These are phyloP conservation scores for Clunio marinus DNA, from an alignment of 2,888 invertebrate species.

Conservation along the genomic window DNA sequence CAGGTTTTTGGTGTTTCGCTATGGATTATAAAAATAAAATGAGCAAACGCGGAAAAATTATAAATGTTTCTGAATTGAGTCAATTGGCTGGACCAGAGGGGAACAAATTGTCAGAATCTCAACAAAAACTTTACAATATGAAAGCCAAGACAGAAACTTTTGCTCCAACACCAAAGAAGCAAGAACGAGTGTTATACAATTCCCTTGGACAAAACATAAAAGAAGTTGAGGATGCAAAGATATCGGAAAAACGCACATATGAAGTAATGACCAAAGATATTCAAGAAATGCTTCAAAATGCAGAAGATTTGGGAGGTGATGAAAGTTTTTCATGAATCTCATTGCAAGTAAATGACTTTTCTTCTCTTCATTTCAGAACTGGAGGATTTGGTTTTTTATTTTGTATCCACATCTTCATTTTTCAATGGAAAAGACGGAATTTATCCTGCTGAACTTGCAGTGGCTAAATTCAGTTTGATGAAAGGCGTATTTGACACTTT, in stretches of 20 bases:
- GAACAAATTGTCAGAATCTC: background rate
- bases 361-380: background rate
- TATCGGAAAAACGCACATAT: background rate
- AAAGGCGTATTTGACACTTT: slow-evolving; percentile 7
- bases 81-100: background rate
- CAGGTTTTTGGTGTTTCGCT: background rate
- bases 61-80: background rate
- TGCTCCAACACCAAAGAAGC: background rate
- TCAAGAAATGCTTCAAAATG: background rate
- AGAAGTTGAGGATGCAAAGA: background rate
- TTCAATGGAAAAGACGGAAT: background rate
- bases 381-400: background rate
- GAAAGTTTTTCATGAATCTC: background rate
- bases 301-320: background rate
- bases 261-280: background rate
- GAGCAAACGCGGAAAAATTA: background rate
- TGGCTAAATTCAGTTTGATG: slow-evolving; percentile 24
- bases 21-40: background rate
- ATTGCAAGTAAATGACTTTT: background rate
- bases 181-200: background rate
- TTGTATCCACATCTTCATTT: background rate
- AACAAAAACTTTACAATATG: background rate
- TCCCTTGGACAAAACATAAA: background rate
- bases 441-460: slow-evolving; percentile 15
- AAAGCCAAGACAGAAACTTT: background rate